phyloP scores from a whole-genome alignment of 2,888 invertebrate genomes.

The Pherbina coryleti region DNA sequence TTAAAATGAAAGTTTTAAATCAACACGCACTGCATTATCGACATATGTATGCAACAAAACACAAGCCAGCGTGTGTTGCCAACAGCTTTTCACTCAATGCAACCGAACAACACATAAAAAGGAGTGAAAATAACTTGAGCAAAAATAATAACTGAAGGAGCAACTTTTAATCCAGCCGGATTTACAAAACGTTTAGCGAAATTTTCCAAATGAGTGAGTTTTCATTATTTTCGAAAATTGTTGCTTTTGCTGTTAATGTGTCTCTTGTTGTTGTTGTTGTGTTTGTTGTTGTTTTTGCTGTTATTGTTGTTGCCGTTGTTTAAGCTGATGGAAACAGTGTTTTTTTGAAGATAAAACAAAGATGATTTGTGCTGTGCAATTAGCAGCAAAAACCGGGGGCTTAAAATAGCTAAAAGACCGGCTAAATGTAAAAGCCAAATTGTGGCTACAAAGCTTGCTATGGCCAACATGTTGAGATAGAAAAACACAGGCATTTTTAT shows the following conservation, averaged over 20 bases:
- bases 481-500: too few species aligned
- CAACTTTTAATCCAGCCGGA: conserved; percentile 44
- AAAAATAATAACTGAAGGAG: conserved; percentile 16
- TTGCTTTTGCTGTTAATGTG: not conserved
- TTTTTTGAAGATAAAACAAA: not conserved
- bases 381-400: not conserved
- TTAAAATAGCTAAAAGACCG: not conserved
- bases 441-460: not conserved
- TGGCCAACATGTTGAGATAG: too few species aligned
- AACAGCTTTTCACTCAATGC: too few species aligned
- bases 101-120: too few species aligned
- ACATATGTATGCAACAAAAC: not conserved
- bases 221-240: conserved; percentile 35
- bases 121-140: too few species aligned
- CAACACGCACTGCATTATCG: conserved; percentile 7
- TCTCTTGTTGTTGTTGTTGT: not conserved
- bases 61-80: too few species aligned
- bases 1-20: conserved; percentile 5
- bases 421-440: not conserved
- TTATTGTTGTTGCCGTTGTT: not conserved
- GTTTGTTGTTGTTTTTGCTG: not conserved
- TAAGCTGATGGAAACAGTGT: conserved; percentile 20
- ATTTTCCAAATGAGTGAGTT: conserved; percentile 49
- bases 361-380: not conserved
- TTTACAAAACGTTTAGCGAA: conserved; percentile 45